A percentile compares a stretch with the other conserved stretches of the same genome.
phyloP scores from a whole-genome alignment of 2,797 vertebrate genomes.

The Tamandua tetradactyla region DNA sequence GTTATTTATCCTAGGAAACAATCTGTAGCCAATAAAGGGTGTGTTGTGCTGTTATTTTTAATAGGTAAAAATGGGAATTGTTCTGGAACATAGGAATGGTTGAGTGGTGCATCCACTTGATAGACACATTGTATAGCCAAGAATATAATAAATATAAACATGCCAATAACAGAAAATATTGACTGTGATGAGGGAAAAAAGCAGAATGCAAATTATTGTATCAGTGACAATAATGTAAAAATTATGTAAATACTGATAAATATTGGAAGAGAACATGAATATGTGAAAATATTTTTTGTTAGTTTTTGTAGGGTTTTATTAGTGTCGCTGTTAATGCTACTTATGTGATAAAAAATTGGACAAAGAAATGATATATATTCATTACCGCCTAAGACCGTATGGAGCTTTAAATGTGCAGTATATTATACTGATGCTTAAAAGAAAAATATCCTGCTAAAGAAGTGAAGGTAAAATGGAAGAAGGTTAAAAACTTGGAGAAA shows the following conservation, averaged over 20 bases:
- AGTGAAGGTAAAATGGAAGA: background rate
- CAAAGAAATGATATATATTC: background rate
- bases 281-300: constrained; percentile 12
- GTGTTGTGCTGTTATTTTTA: background rate
- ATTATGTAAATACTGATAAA: constrained; percentile 4
- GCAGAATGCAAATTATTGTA: background rate
- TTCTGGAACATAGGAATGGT: background rate
- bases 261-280: background rate
- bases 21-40: background rate
- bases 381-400: background rate
- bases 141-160: background rate
- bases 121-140: background rate
- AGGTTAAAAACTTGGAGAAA: background rate
- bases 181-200: background rate
- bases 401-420: background rate
- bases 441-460: background rate
- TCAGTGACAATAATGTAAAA: background rate
- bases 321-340: background rate
- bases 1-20: no score
- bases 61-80: constrained; percentile 18
- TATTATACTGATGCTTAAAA: background rate
- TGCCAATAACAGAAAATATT: background rate
- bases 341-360: constrained; percentile 20
- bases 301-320: constrained; percentile 31
- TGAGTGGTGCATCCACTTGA: background rate